Conservation (phyloP, 2,113 vertebrate genomes). For the Oryzias celebensis region DNA sequence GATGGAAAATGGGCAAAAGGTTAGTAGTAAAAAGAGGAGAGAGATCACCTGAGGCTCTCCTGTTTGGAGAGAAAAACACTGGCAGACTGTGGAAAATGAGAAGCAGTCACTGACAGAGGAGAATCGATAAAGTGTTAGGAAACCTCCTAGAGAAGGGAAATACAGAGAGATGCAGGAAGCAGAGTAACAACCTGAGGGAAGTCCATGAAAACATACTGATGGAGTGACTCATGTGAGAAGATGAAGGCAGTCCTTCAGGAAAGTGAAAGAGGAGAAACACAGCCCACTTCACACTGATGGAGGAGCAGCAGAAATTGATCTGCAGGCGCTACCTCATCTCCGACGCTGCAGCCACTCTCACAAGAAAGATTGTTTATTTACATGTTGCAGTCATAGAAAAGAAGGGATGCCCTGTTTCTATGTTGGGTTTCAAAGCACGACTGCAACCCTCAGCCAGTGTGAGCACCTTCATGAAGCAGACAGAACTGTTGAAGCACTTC, state of each 20-base stretch:
- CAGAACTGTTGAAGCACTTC: too few relatives aligned
- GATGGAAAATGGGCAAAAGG: not conserved
- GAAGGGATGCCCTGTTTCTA: not conserved
- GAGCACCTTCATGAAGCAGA: too few relatives aligned
- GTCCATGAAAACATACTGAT: constrained; percentile 2
- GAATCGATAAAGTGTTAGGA: constrained; percentile 1
- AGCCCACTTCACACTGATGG: constrained; percentile 12
- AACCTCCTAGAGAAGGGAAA: constrained; percentile 8
- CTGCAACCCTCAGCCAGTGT: too few relatives aligned
- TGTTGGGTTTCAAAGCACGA: too few relatives aligned
- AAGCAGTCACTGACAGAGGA: not conserved
- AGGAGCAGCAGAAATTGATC: not conserved
- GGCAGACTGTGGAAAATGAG: constrained; percentile 1
- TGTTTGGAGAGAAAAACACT: not conserved
- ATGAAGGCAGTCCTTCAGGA: constrained; percentile 6
- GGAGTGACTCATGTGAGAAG: not conserved
- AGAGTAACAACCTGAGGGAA: constrained; percentile 5
- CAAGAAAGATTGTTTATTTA: not conserved
- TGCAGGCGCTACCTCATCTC: fast-evolving
- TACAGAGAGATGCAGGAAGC: not conserved
- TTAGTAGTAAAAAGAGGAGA: too few relatives aligned
- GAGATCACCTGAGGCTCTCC: too few relatives aligned
- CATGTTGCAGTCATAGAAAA: too few relatives aligned
- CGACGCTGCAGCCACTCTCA: not conserved
- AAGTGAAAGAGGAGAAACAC: not conserved